Conservation (phyloP, 2,797 vertebrate genomes). For the Apogon hyalosoma region DNA sequence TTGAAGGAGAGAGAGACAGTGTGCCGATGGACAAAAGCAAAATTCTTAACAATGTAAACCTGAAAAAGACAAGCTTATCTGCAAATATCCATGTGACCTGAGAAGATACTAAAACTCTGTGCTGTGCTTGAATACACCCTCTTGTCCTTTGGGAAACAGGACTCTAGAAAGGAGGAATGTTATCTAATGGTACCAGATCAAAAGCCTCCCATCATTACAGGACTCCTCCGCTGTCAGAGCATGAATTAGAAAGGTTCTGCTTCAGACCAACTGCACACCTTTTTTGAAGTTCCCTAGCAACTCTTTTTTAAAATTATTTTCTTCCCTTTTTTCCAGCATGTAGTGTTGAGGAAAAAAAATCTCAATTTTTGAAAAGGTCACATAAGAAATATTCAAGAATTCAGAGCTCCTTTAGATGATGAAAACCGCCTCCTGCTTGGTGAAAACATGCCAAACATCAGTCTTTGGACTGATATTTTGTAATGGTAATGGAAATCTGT, state of each 20-base stretch:
- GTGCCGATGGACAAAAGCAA: background rate
- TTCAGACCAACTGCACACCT: slow-evolving; percentile 51
- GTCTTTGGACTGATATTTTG: slow-evolving; percentile 42
- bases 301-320: slow-evolving; percentile 14
- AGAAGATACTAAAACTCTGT: slow-evolving; percentile 29
- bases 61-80: slow-evolving; percentile 1
- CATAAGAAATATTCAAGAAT: slow-evolving; percentile 57
- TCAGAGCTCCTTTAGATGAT: slow-evolving; percentile 38
- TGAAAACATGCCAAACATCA: slow-evolving; percentile 57
- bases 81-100: slow-evolving; percentile 23
- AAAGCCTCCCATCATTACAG: slow-evolving; percentile 75
- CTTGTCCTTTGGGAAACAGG: slow-evolving; percentile 61
- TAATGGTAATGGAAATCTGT: slow-evolving; percentile 49
- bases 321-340: slow-evolving; percentile 21
- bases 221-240: slow-evolving; percentile 55
- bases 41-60: slow-evolving; percentile 38
- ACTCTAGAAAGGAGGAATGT: slow-evolving; percentile 70
- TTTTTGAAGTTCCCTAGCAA: slow-evolving; percentile 63
- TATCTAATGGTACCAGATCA: slow-evolving; percentile 77
- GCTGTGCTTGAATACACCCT: slow-evolving; percentile 42
- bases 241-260: slow-evolving; percentile 65
- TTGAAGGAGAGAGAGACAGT: background rate
- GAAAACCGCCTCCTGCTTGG: slow-evolving; percentile 23
- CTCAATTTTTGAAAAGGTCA: slow-evolving; percentile 67
- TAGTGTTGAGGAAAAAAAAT: slow-evolving; percentile 23